Conservation (phyloP, 2,113 vertebrate species). For the Oophaga pumilio region DNA sequence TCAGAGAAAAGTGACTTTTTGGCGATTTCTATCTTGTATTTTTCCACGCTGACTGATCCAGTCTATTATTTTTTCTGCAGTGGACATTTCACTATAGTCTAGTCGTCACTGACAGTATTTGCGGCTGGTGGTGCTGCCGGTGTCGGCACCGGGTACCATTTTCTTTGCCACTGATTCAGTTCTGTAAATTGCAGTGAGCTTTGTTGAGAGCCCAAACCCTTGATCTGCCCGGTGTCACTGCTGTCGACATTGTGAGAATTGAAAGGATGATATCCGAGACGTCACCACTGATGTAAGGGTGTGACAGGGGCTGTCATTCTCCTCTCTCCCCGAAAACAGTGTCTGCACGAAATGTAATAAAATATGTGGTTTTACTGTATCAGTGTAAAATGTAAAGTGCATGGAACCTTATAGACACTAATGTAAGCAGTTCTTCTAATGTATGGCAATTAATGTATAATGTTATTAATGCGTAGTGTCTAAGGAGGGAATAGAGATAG, state of each 20-base stretch:
- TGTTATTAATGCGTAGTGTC: too few species aligned
- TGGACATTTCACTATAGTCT: slow-evolving; percentile 14
- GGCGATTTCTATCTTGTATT: background rate
- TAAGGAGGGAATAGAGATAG: too few species aligned
- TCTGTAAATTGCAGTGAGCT: slow-evolving; percentile 14
- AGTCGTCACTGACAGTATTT: slow-evolving; percentile 22
- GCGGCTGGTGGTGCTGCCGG: background rate
- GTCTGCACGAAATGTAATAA: too few species aligned
- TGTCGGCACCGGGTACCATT: slow-evolving; percentile 4
- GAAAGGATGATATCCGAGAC: too few species aligned
- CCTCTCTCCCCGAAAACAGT: too few species aligned
- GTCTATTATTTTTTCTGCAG: background rate
- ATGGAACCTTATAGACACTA: too few species aligned
- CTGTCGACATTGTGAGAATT: background rate
- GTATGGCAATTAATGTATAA: too few species aligned
- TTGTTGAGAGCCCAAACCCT: background rate
- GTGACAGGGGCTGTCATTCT: too few species aligned
- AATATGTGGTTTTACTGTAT: too few species aligned
- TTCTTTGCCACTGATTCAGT: slow-evolving; percentile 32
- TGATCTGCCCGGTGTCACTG: background rate
- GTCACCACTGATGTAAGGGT: background rate
- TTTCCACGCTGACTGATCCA: background rate
- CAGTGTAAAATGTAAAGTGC: too few species aligned
- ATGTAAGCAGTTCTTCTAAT: too few species aligned
- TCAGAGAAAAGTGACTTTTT: too few species aligned